Evolutionary conservation across 2,888 invertebrate species (phyloP), one percentile per base, ranked within the genome.

Genomic region (Callosobruchus maculatus): DNA sequence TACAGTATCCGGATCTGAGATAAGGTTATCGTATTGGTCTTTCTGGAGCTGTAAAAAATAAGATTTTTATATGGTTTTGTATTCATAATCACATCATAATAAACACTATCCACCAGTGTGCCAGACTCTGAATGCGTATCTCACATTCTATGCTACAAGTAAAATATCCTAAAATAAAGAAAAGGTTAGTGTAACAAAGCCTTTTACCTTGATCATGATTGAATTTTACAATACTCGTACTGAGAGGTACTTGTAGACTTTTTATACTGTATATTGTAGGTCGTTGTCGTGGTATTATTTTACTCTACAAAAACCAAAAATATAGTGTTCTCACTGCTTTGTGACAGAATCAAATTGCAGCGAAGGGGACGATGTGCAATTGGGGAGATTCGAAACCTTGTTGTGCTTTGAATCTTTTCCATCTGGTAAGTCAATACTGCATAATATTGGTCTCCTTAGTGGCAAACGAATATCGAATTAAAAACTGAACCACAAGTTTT

Each of bases 81-180:
- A n/a, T n/a, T n/a, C n/a, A 68, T 69, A 78, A 49, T 7, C 84
- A 87, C 89, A 89, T 92, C 92, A 82, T 91, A 90, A 83, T 91
- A 91, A 71, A 93, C 90, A 85, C 95, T 94, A 84, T 96, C 95
- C 18, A 93, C 93, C 72, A 97, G 89, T 97, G 97, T 80, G 96
- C 95, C 74, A 95, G 93, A 90, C 96, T 96, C 88, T 95, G 97
- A 80, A 97, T 92, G 80, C 95, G 90, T 80, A 97, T 87, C 78
- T 97, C 96, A 83, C 92, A 92, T 85, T 95, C 95, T 90, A 95
- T 93, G 82, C 94, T 94, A 88, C 95, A 95, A 31, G 94, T 91
- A 88, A 97, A 97, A 88, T 95, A 95, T 86, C 92, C 93, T 93
- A 84, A 31, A 88, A 87, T 74, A 72, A 72, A 70, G 68, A 66